These are phyloP conservation scores for Argyra leucocephala DNA, from an alignment of 2,888 invertebrate genomes.

Conservation along the genomic window DNA sequence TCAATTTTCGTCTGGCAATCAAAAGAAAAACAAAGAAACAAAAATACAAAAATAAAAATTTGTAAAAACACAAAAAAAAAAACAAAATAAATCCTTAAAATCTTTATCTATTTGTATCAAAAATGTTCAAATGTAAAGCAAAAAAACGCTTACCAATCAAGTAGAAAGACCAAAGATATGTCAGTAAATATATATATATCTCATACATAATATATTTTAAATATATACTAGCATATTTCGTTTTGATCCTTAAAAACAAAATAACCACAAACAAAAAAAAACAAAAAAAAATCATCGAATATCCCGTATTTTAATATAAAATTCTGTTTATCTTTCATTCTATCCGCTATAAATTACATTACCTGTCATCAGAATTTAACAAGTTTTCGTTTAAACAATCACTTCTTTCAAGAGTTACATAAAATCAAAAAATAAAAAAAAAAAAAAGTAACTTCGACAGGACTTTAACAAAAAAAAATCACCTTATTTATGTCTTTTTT, in stretches of 20 bases:
- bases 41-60: too few relatives aligned
- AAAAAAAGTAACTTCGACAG: neutral
- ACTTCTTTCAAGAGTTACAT: neutral
- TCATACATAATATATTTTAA: neutral
- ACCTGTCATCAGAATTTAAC: constrained; percentile 6
- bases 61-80: too few relatives aligned
- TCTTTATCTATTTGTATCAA: too few relatives aligned
- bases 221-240: too few relatives aligned
- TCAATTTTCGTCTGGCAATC: too few relatives aligned
- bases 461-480: neutral
- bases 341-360: neutral
- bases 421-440: neutral
- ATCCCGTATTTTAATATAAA: constrained; percentile 1
- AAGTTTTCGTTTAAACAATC: constrained; percentile 3
- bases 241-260: neutral
- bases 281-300: neutral
- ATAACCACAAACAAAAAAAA: neutral
- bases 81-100: too few relatives aligned
- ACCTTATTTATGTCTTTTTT: too few relatives aligned
- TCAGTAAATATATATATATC: neutral
- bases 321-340: constrained; percentile 6
- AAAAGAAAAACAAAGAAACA: too few relatives aligned
- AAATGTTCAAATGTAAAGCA: too few relatives aligned
- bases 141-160: too few relatives aligned
- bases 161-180: too few relatives aligned